phyloP scores from a whole-genome alignment of 1,140 invertebrate genomes.

The Meloidogyne exigua region DNA sequence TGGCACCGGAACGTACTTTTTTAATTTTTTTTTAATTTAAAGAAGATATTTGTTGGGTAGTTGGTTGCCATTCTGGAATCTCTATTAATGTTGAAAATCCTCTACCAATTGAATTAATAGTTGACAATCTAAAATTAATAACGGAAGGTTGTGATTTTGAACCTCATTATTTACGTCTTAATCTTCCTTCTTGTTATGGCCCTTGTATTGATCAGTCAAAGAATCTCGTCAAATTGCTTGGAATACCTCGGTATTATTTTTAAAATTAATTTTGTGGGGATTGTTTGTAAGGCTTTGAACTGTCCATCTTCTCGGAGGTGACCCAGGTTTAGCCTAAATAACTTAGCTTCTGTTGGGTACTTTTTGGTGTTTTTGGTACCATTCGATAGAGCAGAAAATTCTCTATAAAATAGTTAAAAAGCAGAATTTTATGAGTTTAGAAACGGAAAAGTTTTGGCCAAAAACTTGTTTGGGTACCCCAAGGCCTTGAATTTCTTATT shows the following conservation, averaged over 20 bases:
- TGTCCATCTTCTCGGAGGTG: no score
- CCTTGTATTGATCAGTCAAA: conserved; percentile 10
- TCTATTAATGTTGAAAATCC: conserved; percentile 55
- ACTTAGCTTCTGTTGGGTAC: neutral
- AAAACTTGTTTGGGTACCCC: no score
- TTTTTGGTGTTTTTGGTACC: neutral
- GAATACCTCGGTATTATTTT: conserved; percentile 49
- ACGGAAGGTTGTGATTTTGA: conserved; percentile 54
- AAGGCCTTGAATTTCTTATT: no score
- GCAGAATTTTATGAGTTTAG: no score
- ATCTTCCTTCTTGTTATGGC: conserved; percentile 45
- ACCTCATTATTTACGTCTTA: conserved; percentile 48
- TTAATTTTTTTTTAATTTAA: conserved; percentile 7
- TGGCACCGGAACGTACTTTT: no score
- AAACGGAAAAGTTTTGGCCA: no score
- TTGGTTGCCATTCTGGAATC: conserved; percentile 53
- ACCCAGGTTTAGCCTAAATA: no score
- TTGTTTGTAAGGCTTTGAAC: neutral
- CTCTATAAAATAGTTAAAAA: no score
- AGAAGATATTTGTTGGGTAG: conserved; percentile 53
- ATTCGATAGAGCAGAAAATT: no score
- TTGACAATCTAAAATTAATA: conserved; percentile 47
- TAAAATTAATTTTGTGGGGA: neutral
- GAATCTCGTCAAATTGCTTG: conserved; percentile 43
- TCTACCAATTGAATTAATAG: conserved; percentile 54